Base-by-base conservation (phyloP, 1,140 invertebrate genomes). In the Tribolium madens region DNA sequence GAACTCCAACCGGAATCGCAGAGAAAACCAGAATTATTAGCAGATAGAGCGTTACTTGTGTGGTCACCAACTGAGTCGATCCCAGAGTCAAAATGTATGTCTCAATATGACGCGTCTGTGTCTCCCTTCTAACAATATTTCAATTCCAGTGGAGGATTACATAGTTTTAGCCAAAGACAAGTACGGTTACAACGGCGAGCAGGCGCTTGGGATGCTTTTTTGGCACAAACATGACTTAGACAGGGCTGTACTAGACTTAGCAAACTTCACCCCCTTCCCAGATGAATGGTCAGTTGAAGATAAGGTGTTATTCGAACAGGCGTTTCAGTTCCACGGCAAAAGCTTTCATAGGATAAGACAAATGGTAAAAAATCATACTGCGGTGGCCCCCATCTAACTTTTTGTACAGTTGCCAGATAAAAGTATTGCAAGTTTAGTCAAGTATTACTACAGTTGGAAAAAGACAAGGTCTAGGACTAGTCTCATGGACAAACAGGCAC, bases 381-480 rank as follows among this genome's bases (percentile, higher is more conserved):
- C n/a, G 79, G 17, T 53, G 13, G 36, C 36, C 36, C 36, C 36
- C 7, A 4, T 42, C 26, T 82, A 26, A 42, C 72, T 81, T 78
- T 75, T 83, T 80, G 86, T 89, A 47, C 83, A 96, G 95, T 88
- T 99, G 80, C 97, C 97, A 53, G 97, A 99, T 84, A 99, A 99
- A 88, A 95, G 96, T 52, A 98, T 99, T 81, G 95, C 97, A 18
- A 96, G 94, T 83, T 88, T 99, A 80, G 97, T 99, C 0, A 98
- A 98, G 87, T 98, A 98, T 87, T 99, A 99, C 86, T 99, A 99
- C 85, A 96, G 95, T 81, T 99, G 97, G 97, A 99, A 99, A 85
- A 99, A 98, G 84, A 97, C 96, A 7, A 88, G 96, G 84, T 93
- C 94, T 81, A 90, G 96, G 53, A 96, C 93, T 57, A 98, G 96